Percentiles rank a stretch among this genome's conserved stretches.
phyloP scores from a whole-genome alignment of 92 coral and sea anemone species.

The Scolanthus callimorphus region DNA sequence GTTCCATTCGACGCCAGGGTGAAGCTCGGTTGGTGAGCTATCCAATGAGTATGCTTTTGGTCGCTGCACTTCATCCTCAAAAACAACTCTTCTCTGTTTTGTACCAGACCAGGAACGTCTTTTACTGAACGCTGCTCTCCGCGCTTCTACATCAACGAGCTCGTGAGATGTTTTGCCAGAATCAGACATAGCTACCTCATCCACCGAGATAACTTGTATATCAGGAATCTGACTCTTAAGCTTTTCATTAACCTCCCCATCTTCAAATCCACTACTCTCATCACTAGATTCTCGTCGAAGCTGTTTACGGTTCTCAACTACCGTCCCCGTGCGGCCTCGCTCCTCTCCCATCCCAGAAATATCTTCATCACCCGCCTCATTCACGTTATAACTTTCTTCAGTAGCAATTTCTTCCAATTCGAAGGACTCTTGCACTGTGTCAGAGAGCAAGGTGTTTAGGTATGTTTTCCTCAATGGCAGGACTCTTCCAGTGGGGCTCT shows the following conservation, averaged over 20 bases:
- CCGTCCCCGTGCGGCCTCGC: background rate
- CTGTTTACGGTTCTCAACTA: slow-evolving; percentile 1
- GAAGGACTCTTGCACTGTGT: slow-evolving; percentile 58
- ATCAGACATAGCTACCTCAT: background rate
- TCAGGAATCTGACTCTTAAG: background rate
- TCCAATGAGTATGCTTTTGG: too few species aligned
- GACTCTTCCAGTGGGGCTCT: background rate
- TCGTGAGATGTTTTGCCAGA: slow-evolving; percentile 5
- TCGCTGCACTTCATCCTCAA: slow-evolving; percentile 14
- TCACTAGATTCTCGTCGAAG: slow-evolving; percentile 66
- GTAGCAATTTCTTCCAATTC: slow-evolving; percentile 79
- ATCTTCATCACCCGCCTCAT: background rate
- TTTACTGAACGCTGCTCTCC: slow-evolving; percentile 37
- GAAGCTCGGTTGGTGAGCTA: too few species aligned
- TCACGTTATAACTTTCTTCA: slow-evolving; percentile 45
- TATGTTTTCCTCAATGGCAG: background rate
- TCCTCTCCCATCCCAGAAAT: background rate
- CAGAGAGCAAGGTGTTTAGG: background rate
- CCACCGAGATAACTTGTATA: background rate
- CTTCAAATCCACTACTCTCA: slow-evolving; percentile 88
- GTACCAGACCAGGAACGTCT: slow-evolving; percentile 48
- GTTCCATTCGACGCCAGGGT: too few species aligned
- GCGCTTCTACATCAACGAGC: slow-evolving; percentile 14
- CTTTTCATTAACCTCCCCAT: slow-evolving; percentile 22
- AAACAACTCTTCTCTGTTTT: slow-evolving; percentile 50